Conservation (phyloP, 2,888 invertebrate genomes). For the Antitype chi region DNA sequence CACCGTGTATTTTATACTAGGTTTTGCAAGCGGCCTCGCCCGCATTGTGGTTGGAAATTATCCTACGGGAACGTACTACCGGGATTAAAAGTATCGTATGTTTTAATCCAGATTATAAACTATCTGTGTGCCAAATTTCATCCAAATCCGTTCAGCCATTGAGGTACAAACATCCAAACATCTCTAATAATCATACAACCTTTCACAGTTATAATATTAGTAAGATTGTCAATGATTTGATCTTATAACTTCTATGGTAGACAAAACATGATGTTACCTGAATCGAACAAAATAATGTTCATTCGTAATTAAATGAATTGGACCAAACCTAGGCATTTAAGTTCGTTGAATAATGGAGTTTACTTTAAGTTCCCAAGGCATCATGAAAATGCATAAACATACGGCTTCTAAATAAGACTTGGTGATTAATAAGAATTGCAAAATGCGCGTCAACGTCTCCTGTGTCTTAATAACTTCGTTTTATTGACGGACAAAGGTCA, state of each 20-base stretch:
- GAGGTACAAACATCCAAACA: too few species aligned
- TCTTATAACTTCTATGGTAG: neutral
- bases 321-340: constrained; percentile 10
- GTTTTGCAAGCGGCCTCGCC: too few species aligned
- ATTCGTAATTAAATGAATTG: constrained; percentile 15
- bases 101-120: too few species aligned
- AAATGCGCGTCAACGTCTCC: constrained; percentile 44
- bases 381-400: constrained; percentile 50
- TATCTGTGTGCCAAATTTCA: too few species aligned
- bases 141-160: too few species aligned
- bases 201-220: too few species aligned
- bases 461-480: constrained; percentile 52
- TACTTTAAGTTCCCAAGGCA: constrained; percentile 21
- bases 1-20: too few species aligned
- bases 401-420: constrained; percentile 45
- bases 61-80: too few species aligned
- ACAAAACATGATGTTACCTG: neutral
- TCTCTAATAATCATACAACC: too few species aligned
- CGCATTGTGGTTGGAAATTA: too few species aligned
- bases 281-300: neutral
- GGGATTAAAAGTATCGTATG: too few species aligned
- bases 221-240: neutral
- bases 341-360: constrained; percentile 40
- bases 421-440: constrained; percentile 54
- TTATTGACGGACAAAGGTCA: constrained; percentile 42